These are phyloP conservation scores for Platerodrilus igneus DNA, from an alignment of 2,888 invertebrate species.

Conservation along the genomic window DNA sequence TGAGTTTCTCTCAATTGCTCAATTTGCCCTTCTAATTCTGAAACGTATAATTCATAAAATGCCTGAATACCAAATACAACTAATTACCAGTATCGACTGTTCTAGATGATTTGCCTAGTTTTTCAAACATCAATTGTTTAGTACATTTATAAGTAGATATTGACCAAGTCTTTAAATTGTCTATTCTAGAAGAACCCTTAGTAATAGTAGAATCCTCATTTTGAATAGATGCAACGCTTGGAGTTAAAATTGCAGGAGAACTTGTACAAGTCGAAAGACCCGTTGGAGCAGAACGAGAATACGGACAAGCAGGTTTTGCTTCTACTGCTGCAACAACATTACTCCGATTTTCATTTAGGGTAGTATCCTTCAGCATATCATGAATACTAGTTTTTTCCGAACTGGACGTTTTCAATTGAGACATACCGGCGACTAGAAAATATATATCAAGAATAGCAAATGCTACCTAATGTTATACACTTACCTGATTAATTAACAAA, in stretches of 20 bases:
- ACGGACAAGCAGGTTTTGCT: slow-evolving; percentile 59
- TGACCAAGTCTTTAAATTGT: slow-evolving; percentile 93
- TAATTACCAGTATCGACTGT: slow-evolving; percentile 83
- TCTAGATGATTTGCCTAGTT: slow-evolving; percentile 87
- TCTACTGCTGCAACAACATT: slow-evolving; percentile 72
- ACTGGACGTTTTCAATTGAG: slow-evolving; percentile 43
- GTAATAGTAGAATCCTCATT: slow-evolving; percentile 59
- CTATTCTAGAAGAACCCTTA: slow-evolving; percentile 76
- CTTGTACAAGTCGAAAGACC: slow-evolving; percentile 49
- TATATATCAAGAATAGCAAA: too few species aligned
- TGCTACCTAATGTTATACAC: too few species aligned
- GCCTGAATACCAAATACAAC: slow-evolving; percentile 11
- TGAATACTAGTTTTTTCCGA: slow-evolving; percentile 68
- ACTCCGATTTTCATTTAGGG: slow-evolving; percentile 70
- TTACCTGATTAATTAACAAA: too few species aligned
- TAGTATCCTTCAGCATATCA: slow-evolving; percentile 81
- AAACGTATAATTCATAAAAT: too few species aligned
- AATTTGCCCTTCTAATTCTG: slow-evolving; percentile 90
- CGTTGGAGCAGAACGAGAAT: slow-evolving; percentile 68
- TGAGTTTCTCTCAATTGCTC: slow-evolving; percentile 91
- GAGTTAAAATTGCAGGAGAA: slow-evolving; percentile 50
- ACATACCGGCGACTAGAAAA: too few species aligned
- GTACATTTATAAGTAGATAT: slow-evolving; percentile 98
- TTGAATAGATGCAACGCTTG: slow-evolving; percentile 50
- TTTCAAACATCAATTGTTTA: slow-evolving; percentile 92